Conservation (phyloP, 30 jellyfish, hydroid and myxozoan species). For the Aurelia sp. region DNA sequence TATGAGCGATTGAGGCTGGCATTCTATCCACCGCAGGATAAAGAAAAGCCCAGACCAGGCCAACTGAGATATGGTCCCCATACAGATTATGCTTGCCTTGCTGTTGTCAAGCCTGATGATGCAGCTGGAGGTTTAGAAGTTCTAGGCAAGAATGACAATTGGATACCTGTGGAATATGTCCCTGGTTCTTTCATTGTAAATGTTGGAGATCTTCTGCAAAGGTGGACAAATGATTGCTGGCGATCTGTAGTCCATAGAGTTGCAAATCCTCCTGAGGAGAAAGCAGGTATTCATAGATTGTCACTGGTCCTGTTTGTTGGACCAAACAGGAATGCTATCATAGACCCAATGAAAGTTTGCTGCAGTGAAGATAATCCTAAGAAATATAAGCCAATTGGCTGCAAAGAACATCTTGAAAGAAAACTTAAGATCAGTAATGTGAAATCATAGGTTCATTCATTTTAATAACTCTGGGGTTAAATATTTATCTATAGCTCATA, state of each 20-base stretch:
- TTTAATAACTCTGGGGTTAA: too few species aligned
- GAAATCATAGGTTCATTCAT: background rate
- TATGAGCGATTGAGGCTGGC: conserved; percentile 69
- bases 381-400: conserved; percentile 55
- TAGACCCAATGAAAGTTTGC: conserved; percentile 54
- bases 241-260: conserved; percentile 73
- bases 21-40: conserved; percentile 64
- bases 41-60: conserved; percentile 27
- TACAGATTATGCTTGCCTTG: conserved; percentile 69
- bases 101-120: conserved; percentile 62
- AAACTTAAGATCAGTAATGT: conserved; percentile 54
- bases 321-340: conserved; percentile 63
- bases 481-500: too few species aligned
- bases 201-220: conserved; percentile 67
- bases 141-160: conserved; percentile 35
- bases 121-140: conserved; percentile 73
- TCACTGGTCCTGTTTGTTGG: conserved; percentile 71
- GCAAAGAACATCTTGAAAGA: conserved; percentile 63
- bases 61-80: conserved; percentile 73
- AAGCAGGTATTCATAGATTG: conserved; percentile 49
- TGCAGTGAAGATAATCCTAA: conserved; percentile 33
- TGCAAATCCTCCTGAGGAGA: conserved; percentile 61
- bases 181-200: conserved; percentile 60
- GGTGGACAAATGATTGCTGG: conserved; percentile 83
- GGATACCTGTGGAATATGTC: conserved; percentile 52